These are phyloP conservation scores for Pipa parva DNA, from an alignment of 2,113 vertebrate species.

Conservation along the genomic window DNA sequence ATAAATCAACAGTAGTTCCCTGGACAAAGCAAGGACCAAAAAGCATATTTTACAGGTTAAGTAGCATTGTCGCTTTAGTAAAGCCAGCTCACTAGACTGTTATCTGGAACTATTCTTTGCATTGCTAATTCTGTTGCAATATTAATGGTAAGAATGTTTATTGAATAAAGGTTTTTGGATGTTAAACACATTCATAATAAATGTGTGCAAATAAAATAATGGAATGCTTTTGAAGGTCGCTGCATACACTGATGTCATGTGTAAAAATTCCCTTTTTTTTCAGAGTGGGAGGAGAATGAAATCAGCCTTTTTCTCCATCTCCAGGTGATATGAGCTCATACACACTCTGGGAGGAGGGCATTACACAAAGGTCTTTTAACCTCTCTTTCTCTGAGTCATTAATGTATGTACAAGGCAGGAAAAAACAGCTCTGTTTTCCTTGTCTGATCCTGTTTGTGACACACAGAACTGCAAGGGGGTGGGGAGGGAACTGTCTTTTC, in stretches of 20 bases:
- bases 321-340: constrained; percentile 39
- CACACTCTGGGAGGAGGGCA: constrained; percentile 4
- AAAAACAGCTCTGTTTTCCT: constrained; percentile 39
- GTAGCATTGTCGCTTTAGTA: too few relatives aligned
- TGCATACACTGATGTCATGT: background rate
- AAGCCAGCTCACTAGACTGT: too few relatives aligned
- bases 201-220: background rate
- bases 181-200: background rate
- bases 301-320: constrained; percentile 7
- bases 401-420: constrained; percentile 25
- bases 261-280: background rate
- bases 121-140: too few relatives aligned
- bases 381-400: constrained; percentile 31
- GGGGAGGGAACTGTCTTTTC: constrained; percentile 23
- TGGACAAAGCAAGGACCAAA: too few relatives aligned
- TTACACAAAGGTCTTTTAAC: constrained; percentile 31
- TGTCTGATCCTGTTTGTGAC: constrained; percentile 42
- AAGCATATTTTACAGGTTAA: too few relatives aligned
- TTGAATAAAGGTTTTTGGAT: too few relatives aligned
- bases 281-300: background rate
- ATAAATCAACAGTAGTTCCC: too few relatives aligned
- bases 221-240: background rate
- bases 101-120: too few relatives aligned
- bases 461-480: constrained; percentile 19
- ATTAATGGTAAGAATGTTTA: too few relatives aligned